A percentile compares a stretch with the other conserved stretches of the same genome.
Evolutionary conservation across 2,888 invertebrate genomes (phyloP).

Genomic region (Hedya salicella): DNA sequence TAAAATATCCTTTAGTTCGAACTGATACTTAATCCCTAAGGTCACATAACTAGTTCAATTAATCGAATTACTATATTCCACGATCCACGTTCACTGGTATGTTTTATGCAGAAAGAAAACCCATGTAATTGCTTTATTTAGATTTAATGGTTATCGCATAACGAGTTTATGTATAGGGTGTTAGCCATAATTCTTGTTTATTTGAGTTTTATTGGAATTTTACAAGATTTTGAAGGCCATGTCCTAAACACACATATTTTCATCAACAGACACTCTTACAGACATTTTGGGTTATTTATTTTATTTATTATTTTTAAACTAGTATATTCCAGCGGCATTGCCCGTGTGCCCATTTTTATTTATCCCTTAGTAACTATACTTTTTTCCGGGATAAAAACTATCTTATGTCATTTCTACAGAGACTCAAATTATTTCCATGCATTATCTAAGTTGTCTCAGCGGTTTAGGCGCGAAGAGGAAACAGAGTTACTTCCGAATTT

Average conservation of each 20-base stretch:
- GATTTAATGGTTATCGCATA: constrained; percentile 7
- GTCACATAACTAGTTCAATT: constrained; percentile 31
- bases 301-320: too few species aligned
- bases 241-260: neutral
- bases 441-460: too few species aligned
- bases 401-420: too few species aligned
- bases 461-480: too few species aligned
- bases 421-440: too few species aligned
- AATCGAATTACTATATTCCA: constrained; percentile 32
- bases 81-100: constrained; percentile 25
- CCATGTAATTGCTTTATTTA: constrained; percentile 15
- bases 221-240: neutral
- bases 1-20: neutral
- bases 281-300: too few species aligned
- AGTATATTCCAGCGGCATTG: too few species aligned
- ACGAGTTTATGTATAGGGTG: constrained; percentile 2
- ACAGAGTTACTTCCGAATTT: too few species aligned
- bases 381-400: too few species aligned
- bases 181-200: constrained; percentile 1
- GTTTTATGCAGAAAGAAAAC: constrained; percentile 27
- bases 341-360: too few species aligned
- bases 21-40: constrained; percentile 16
- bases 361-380: too few species aligned
- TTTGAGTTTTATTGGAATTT: constrained; percentile 3
- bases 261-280: too few species aligned